Percentiles rank a stretch among this genome's conserved stretches.
Conservation (phyloP, 2,797 vertebrate species). For the Pseudocheirus occidentalis region DNA sequence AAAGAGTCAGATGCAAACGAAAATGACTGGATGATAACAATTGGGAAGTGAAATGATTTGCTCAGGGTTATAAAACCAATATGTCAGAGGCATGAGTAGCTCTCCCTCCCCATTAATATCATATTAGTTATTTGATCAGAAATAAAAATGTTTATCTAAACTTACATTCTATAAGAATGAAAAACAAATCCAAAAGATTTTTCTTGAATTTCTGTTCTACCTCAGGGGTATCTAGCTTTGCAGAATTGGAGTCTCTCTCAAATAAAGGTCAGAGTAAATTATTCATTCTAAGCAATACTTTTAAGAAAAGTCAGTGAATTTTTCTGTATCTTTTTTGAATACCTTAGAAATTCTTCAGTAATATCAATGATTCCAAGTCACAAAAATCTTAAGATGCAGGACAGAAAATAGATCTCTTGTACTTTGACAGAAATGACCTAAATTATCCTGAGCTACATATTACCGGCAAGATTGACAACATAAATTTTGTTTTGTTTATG, state of each 20-base stretch:
- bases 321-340: background rate
- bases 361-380: background rate
- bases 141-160: background rate
- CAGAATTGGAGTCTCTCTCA: background rate
- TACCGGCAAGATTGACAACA: background rate
- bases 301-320: background rate
- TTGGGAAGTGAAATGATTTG: background rate
- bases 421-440: background rate
- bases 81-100: background rate
- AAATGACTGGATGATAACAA: background rate
- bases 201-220: background rate
- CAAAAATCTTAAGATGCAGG: background rate
- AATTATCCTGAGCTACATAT: background rate
- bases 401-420: background rate
- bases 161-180: background rate
- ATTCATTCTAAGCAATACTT: background rate
- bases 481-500: background rate
- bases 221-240: background rate
- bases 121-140: background rate
- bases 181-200: background rate
- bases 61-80: background rate
- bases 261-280: background rate
- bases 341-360: background rate
- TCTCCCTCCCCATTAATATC: background rate
- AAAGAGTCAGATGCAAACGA: background rate